phyloP scores from a whole-genome alignment of 2,797 vertebrate genomes.

The Schizopygopsis malacanthus region DNA sequence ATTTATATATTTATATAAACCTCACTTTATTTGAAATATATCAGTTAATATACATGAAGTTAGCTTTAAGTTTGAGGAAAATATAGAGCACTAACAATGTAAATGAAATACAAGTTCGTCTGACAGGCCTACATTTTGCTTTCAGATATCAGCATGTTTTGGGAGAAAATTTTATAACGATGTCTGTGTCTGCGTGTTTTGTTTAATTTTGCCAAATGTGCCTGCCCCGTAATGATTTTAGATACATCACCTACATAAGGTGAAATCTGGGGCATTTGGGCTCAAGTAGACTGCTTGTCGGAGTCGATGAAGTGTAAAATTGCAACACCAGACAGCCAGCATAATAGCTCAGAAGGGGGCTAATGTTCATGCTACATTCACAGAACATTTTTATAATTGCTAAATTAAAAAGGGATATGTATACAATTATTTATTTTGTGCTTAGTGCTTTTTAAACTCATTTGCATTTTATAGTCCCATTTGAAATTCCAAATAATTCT shows the following conservation, averaged over 20 bases:
- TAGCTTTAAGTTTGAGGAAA: not conserved
- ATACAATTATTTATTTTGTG: conserved; percentile 74
- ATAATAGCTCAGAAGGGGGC: conserved; percentile 89
- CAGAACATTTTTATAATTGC: conserved; percentile 87
- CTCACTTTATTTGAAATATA: not conserved
- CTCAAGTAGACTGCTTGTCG: conserved; percentile 79
- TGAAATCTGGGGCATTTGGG: conserved; percentile 83
- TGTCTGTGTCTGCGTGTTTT: conserved; percentile 65
- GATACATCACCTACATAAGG: conserved; percentile 84
- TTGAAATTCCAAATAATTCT: conserved; percentile 57
- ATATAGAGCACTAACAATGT: not conserved
- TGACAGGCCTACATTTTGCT: not conserved
- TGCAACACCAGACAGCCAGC: conserved; percentile 84
- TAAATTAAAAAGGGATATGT: conserved; percentile 75
- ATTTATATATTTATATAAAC: not conserved
- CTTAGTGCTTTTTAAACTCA: conserved; percentile 58
- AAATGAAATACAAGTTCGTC: not conserved
- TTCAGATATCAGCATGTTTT: not conserved
- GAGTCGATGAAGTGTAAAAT: conserved; percentile 86
- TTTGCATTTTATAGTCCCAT: conserved; percentile 58
- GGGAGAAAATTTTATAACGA: conserved; percentile 39
- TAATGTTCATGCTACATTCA: conserved; percentile 83
- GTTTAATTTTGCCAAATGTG: conserved; percentile 68
- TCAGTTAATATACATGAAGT: not conserved
- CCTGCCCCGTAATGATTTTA: conserved; percentile 73